Base-by-base conservation (phyloP, 1,140 invertebrate genomes). In the Penaeus chinensis region DNA sequence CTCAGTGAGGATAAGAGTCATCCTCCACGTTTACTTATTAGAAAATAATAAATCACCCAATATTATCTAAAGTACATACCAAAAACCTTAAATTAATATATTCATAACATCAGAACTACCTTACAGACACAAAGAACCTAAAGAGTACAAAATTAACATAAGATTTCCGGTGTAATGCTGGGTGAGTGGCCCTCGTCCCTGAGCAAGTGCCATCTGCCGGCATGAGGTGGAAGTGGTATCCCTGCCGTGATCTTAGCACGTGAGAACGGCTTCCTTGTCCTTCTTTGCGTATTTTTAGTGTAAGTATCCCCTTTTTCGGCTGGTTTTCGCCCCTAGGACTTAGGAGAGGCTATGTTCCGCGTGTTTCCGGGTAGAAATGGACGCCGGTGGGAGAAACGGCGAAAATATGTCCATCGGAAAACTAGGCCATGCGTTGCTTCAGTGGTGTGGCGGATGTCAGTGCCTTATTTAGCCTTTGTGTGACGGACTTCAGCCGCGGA, bases 381-480 rank as follows among this genome's bases (percentile, higher is more conserved):
- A 10, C 62, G 24, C 3, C 22, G 62, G 5, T 16, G 13, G 80
- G 63, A 82, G 78, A 60, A 16, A 11, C 11, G 54, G 16, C 54
- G 54, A 11, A 54, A 54, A 54, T 54, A 54, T 54, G 54, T 16
- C 54, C 54, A 54, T 54, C 16, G 54, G 54, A 54, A 54, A 54
- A 13, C 54, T 65, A 65, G 86, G 81, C 27, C 86, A 87, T 77
- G 86, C 69, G 61, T 78, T 81, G 66, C 65, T 82, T n/a, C 37
- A 62, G 71, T 3, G 20, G 63, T 42, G 66, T 32, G 24, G 60
- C 80, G 66, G 81, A 66, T 82, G 69, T 74, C 69, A 82, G n/a
- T 60, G 69, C 80, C 86, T 87, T 87, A 77, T 87, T 77, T 83
- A 83, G 86, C 27, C 69, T 82, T 76, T 79, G 22, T 74, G 32